These are phyloP conservation scores for Zapornia atra DNA, from an alignment of 2,113 vertebrate species.

Conservation along the genomic window DNA sequence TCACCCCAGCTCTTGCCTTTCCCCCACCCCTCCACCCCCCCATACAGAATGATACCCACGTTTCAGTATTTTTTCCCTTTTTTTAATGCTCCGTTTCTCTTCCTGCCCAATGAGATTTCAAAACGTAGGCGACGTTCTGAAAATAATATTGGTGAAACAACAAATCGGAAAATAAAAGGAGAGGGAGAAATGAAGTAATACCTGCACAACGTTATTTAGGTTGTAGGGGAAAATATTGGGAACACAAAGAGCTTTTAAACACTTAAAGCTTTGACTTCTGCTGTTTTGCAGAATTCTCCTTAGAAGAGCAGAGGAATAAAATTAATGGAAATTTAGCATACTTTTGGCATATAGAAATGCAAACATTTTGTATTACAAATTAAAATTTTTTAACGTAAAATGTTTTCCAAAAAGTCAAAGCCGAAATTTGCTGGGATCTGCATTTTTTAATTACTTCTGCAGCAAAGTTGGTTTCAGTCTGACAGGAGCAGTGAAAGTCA, in stretches of 20 bases:
- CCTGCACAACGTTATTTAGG: background rate
- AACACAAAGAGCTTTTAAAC: background rate
- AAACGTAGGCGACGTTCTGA: background rate
- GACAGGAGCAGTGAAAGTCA: background rate
- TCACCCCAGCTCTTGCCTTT: background rate
- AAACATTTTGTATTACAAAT: background rate
- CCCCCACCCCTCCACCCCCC: background rate
- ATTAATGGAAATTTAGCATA: background rate
- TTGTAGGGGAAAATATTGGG: background rate
- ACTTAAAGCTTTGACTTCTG: background rate
- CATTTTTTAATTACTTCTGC: background rate
- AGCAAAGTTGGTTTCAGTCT: background rate
- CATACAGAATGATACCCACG: background rate
- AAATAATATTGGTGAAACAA: background rate
- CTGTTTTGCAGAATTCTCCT: background rate
- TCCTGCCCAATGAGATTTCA: background rate
- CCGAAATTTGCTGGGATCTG: background rate
- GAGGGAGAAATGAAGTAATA: background rate
- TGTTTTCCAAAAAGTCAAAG: background rate
- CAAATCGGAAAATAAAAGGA: background rate
- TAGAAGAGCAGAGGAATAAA: background rate
- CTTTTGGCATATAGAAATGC: background rate
- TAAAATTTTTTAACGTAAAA: background rate
- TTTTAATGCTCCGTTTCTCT: background rate
- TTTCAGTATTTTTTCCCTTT: background rate